These are phyloP conservation scores for Oreochromis mossambicus DNA, from an alignment of 2,797 vertebrate genomes.

Conservation along the genomic window DNA sequence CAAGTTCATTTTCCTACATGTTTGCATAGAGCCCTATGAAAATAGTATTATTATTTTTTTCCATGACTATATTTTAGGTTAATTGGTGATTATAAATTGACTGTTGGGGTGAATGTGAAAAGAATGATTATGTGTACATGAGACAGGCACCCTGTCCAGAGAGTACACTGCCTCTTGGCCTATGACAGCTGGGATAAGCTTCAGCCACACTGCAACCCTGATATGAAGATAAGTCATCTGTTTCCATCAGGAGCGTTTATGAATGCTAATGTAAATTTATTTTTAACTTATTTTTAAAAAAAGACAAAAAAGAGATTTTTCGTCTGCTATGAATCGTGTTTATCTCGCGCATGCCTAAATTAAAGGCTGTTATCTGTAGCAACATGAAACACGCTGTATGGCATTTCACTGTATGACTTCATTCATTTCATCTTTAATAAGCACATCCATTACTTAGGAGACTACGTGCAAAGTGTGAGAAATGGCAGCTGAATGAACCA, in stretches of 20 bases:
- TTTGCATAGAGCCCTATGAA: not conserved
- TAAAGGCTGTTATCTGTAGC: not conserved
- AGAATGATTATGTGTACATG: not conserved
- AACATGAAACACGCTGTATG: not conserved
- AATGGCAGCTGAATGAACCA: conserved; percentile 55
- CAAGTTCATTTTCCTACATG: not conserved
- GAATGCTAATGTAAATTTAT: not conserved
- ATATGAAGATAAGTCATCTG: not conserved
- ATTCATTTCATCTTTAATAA: not conserved
- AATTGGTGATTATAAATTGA: not conserved
- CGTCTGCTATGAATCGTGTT: not conserved
- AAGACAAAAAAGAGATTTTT: not conserved
- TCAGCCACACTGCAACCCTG: not conserved
- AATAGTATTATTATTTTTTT: accelerated
- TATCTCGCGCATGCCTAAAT: not conserved
- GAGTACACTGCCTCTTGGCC: not conserved
- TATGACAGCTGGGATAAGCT: not conserved
- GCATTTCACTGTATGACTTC: not conserved
- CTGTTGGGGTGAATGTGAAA: not conserved
- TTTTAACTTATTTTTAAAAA: not conserved
- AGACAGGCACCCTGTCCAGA: not conserved
- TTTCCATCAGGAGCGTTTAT: not conserved
- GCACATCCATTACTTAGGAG: conserved; percentile 22
- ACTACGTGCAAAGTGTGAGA: conserved; percentile 31
- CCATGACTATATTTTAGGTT: not conserved